Evolutionary conservation across 2,113 vertebrate genomes (phyloP), one percentile per base, ranked within the genome.

Genomic region (Spheniscus mendiculus): DNA sequence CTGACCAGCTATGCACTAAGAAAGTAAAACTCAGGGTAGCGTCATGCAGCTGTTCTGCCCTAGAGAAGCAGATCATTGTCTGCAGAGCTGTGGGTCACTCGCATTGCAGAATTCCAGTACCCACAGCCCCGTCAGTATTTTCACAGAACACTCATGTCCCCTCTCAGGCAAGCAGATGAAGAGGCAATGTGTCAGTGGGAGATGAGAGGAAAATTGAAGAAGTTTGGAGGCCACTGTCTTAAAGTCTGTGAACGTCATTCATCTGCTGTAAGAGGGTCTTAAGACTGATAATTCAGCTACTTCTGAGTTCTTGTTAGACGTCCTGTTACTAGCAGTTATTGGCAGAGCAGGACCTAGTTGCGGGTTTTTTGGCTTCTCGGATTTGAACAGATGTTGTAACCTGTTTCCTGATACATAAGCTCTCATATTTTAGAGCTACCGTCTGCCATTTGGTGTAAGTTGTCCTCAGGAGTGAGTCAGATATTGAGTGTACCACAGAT

Each of bases 281-380:
- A 59, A 65, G 29, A 34, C 8, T 42, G 38, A 7, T 86, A 62
- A 49, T 67, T 86, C 19, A 36, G 6, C 61, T 70, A 6, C 42
- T 76, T 88, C 19, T 6, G 16, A 50, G 29, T 76, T 86, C 45
- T 61, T 3, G 0, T 84, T 88, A 59, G 27, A 9, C 0, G 0
- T 76, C 47, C 34, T 79, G 44, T 67, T 61, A 55, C 19, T 50
- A 47, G 34, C 25, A 69, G 42, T 44, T 80, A 45, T 17, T 62
- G 87, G 26, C 69, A 95, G 59, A 87, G 47, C 23, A 52, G 45
- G 32, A 56, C 59, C n/a, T 69, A n/a, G 16, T 52, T 74, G 40
- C 47, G 25, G 53, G 1, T 8, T 38, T 62, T 86, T 88, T 55
- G 13, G 3, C 49, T 86, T 77, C 30, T 72, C 0, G 0, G 11